Percentiles rank a stretch among this genome's conserved stretches.
Conservation (phyloP, 2,888 invertebrate genomes). For the Tethea ocularis region DNA sequence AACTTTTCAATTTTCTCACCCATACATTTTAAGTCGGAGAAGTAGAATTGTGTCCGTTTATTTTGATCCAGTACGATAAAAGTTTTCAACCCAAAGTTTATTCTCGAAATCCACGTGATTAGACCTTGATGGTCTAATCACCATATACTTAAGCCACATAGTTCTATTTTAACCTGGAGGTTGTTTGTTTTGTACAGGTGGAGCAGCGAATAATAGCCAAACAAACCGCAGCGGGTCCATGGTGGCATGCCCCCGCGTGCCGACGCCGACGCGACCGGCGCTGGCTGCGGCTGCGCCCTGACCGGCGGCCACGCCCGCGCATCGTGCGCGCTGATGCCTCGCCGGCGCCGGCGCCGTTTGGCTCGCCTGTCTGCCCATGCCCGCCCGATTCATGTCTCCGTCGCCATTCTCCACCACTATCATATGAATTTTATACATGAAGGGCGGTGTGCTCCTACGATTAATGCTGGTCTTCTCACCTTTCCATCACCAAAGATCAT, state of each 20-base stretch:
- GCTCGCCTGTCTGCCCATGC: constrained; percentile 71
- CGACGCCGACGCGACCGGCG: constrained; percentile 71
- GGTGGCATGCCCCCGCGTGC: constrained; percentile 87
- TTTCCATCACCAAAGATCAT: constrained; percentile 29
- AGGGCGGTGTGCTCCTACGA: constrained; percentile 16
- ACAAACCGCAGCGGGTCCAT: constrained; percentile 72
- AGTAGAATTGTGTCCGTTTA: neutral
- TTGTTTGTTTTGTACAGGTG: constrained; percentile 49
- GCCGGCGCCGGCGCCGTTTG: constrained; percentile 64
- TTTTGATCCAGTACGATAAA: neutral
- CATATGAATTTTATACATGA: constrained; percentile 28
- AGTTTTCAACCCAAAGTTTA: neutral
- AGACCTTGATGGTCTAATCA: neutral
- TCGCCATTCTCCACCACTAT: constrained; percentile 53
- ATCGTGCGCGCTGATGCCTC: constrained; percentile 74
- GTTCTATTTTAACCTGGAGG: constrained; percentile 1
- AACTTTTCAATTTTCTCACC: neutral
- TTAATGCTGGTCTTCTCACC: constrained; percentile 16
- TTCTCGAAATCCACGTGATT: neutral
- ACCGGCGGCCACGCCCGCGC: constrained; percentile 67
- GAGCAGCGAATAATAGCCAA: constrained; percentile 62
- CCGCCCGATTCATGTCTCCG: constrained; percentile 51
- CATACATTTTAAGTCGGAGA: neutral
- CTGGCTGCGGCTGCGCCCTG: constrained; percentile 79
- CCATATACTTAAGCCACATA: neutral